phyloP scores from a whole-genome alignment of 2,797 vertebrate genomes.

The Myiotriccus ornatus region DNA sequence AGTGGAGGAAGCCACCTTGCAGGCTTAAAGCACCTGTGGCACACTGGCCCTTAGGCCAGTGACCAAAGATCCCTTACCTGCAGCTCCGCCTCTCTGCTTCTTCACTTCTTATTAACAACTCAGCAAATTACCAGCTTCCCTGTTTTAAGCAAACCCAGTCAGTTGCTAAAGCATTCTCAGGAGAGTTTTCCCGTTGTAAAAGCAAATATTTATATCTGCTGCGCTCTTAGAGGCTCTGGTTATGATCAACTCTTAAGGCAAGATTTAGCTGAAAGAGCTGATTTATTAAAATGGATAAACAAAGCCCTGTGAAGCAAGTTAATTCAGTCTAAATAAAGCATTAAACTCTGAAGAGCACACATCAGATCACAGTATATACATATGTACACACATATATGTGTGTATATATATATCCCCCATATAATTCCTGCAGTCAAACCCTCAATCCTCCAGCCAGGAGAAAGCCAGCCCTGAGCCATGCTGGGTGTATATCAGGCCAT shows the following conservation, averaged over 20 bases:
- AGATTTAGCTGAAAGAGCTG: conserved; percentile 22
- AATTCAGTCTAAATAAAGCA: conserved; percentile 61
- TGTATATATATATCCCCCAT: neutral
- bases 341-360: conserved; percentile 26
- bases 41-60: neutral
- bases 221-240: conserved; percentile 28
- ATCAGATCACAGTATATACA: neutral
- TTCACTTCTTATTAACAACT: neutral
- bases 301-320: conserved; percentile 50
- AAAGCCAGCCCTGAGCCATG: neutral
- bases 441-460: neutral
- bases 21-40: neutral
- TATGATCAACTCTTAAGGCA: conserved; percentile 40
- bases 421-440: neutral
- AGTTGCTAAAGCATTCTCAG: neutral
- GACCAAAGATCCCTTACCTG: neutral
- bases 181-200: neutral
- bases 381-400: neutral
- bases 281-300: conserved; percentile 67
- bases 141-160: neutral
- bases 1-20: rapidly evolving
- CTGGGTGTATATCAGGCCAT: neutral
- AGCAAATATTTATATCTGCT: conserved; percentile 59
- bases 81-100: neutral
- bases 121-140: neutral